These are phyloP conservation scores for Rynchops niger DNA, from an alignment of 2,113 vertebrate genomes.

Conservation along the genomic window DNA sequence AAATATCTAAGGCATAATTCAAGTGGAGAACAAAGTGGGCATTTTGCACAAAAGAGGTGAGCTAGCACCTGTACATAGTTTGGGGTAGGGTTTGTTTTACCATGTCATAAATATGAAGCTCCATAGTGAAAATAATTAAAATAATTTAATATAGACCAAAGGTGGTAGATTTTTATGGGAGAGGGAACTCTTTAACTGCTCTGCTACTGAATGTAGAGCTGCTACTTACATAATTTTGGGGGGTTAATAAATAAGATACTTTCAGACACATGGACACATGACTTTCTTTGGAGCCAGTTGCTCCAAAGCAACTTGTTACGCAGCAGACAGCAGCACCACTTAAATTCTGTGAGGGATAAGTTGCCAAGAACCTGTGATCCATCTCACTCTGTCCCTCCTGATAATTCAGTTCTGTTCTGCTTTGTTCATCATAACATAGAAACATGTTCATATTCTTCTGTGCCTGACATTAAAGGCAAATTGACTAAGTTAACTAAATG, in stretches of 20 bases:
- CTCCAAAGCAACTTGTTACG: not conserved
- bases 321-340: conserved; percentile 42
- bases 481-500: not conserved
- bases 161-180: not conserved
- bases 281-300: not conserved
- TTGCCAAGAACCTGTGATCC: not conserved
- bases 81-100: not conserved
- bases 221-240: not conserved
- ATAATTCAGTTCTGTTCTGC: not conserved
- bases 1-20: conserved; percentile 78
- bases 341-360: not conserved
- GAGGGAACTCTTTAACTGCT: not conserved
- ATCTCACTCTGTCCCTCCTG: not conserved
- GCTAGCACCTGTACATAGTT: conserved; percentile 9
- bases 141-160: not conserved
- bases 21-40: conserved; percentile 76
- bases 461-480: not conserved
- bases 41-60: conserved; percentile 83
- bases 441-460: not conserved
- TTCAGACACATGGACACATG: not conserved
- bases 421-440: not conserved
- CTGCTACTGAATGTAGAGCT: not conserved
- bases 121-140: not conserved
- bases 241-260: not conserved
- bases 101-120: not conserved